These are phyloP conservation scores for Cremastinae sp. DNA, from an alignment of 2,888 invertebrate species.

Conservation along the genomic window DNA sequence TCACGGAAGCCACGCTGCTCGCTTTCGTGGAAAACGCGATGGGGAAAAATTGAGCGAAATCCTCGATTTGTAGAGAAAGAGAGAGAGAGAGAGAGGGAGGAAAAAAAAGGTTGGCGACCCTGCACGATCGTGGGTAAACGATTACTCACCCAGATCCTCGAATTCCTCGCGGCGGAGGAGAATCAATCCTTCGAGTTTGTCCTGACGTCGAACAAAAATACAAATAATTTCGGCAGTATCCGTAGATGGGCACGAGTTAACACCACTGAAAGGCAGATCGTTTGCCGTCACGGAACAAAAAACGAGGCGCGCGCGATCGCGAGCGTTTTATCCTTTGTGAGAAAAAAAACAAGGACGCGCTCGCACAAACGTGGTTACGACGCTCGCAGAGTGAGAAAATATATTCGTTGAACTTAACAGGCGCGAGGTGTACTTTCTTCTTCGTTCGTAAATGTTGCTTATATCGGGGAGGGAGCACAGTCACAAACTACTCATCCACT, in stretches of 20 bases:
- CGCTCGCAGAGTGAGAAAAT: constrained; percentile 31
- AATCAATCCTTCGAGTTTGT: too few species aligned
- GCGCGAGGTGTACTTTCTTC: constrained; percentile 49
- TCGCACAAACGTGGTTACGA: constrained; percentile 40
- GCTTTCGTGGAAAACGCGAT: too few species aligned
- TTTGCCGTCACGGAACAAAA: constrained; percentile 22
- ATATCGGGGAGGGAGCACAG: constrained; percentile 67
- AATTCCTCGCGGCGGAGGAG: constrained; percentile 1
- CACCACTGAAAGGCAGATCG: background rate
- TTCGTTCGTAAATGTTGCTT: constrained; percentile 3
- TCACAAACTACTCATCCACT: constrained; percentile 75
- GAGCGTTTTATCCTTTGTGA: constrained; percentile 39
- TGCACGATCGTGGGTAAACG: background rate
- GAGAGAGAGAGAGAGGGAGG: too few species aligned
- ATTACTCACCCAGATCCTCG: background rate
- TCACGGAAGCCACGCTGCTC: too few species aligned
- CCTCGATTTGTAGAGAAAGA: too few species aligned
- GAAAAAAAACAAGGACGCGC: constrained; percentile 25
- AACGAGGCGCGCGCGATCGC: constrained; percentile 52
- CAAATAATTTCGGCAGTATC: background rate
- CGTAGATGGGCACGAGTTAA: too few species aligned
- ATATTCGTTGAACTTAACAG: constrained; percentile 32
- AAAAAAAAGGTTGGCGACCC: constrained; percentile 8
- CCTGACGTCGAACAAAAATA: background rate
- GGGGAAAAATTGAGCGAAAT: too few species aligned